phyloP scores from a whole-genome alignment of 2,113 vertebrate genomes.

The Gallinago media region DNA sequence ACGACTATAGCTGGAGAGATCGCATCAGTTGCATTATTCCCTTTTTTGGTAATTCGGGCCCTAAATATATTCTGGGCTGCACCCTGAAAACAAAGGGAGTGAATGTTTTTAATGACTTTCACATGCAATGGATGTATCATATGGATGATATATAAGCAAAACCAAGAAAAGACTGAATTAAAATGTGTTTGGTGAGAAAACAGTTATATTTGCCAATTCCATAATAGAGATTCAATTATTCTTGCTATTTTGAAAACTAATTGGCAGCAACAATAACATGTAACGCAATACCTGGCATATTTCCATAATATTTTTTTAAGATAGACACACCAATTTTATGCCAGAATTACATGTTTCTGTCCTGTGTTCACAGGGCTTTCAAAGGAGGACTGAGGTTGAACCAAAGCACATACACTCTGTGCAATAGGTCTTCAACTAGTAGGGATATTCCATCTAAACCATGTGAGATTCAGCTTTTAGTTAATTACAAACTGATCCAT shows the following conservation, averaged over 20 bases:
- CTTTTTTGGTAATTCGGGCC: conserved; percentile 69
- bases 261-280: not conserved
- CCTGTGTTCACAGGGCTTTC: not conserved
- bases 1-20: conserved; percentile 68
- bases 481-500: conserved; percentile 26
- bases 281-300: not conserved
- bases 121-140: conserved; percentile 57
- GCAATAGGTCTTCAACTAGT: not conserved
- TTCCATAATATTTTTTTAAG: not conserved
- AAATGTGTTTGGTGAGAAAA: conserved; percentile 33
- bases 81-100: conserved; percentile 72
- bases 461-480: not conserved
- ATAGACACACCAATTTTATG: not conserved
- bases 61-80: conserved; percentile 70
- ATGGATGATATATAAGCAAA: conserved; percentile 53
- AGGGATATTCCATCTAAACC: not conserved
- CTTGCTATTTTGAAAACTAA: not conserved
- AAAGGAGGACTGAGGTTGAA: not conserved
- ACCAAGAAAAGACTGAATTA: conserved; percentile 23
- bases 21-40: conserved; percentile 68
- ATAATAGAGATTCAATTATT: not conserved
- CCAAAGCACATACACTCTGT: not conserved
- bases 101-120: conserved; percentile 68
- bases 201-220: conserved; percentile 11
- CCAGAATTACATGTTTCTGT: not conserved